Evolutionary conservation across 2,797 vertebrate species (phyloP).

Genomic region (Phrynocephalus vlangalii): DNA sequence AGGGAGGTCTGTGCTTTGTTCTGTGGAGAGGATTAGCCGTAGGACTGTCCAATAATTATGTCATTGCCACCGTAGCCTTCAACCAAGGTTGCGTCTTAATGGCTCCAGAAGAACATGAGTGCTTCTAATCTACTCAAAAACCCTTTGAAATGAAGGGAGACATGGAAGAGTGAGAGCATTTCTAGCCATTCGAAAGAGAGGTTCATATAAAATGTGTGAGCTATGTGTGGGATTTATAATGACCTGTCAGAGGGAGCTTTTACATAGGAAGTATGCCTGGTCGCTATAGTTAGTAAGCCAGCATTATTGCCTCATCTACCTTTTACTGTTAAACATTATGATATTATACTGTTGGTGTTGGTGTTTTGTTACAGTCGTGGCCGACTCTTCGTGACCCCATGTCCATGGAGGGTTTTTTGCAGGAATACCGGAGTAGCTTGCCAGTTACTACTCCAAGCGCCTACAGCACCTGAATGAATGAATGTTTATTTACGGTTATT

Average conservation of each 20-base stretch:
- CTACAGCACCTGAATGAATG: too few relatives aligned
- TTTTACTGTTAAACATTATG: background rate
- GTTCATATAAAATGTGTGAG: background rate
- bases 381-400: too few relatives aligned
- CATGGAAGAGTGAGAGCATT: background rate
- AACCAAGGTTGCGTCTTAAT: slow-evolving; percentile 47
- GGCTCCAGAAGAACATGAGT: slow-evolving; percentile 45
- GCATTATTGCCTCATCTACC: background rate
- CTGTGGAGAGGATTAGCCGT: slow-evolving; percentile 44
- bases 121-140: background rate
- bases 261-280: background rate
- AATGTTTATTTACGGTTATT: too few relatives aligned
- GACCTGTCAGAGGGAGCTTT: background rate
- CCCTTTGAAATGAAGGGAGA: background rate
- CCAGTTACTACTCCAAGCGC: too few relatives aligned
- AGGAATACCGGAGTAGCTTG: too few relatives aligned
- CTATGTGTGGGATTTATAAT: background rate
- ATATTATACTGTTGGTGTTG: too few relatives aligned
- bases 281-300: background rate
- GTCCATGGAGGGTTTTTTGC: too few relatives aligned
- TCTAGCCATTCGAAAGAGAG: background rate
- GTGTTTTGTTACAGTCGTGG: too few relatives aligned
- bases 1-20: slow-evolving; percentile 57
- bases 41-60: slow-evolving; percentile 43
- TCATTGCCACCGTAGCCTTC: slow-evolving; percentile 38